These are phyloP conservation scores for Pocillopora meandrina DNA, from an alignment of 92 coral and sea anemone genomes.

Conservation along the genomic window DNA sequence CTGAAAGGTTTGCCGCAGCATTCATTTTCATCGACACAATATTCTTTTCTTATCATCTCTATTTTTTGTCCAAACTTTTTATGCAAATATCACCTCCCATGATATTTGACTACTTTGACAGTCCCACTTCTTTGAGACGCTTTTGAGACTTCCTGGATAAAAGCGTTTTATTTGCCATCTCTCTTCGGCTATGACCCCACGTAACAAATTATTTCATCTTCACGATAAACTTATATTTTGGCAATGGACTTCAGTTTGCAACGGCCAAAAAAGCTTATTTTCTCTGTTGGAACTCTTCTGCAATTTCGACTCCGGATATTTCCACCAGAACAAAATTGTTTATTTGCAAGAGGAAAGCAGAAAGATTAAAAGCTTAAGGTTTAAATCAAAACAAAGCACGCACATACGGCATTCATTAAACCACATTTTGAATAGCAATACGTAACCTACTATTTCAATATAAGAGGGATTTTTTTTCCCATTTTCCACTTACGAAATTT, in stretches of 20 bases:
- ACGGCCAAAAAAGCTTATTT: no score
- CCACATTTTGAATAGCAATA: background rate
- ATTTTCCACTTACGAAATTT: background rate
- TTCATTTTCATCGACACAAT: conserved; percentile 1
- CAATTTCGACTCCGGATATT: background rate
- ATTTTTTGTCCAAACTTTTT: conserved; percentile 6
- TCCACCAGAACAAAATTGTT: background rate
- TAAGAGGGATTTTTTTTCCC: no score
- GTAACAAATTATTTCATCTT: background rate
- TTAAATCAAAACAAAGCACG: background rate
- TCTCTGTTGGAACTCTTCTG: no score
- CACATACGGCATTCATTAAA: background rate
- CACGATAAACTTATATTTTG: background rate
- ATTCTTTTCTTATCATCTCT: background rate
- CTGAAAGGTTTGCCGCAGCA: background rate
- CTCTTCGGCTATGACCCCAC: conserved; percentile 12
- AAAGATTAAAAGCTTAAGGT: conserved; percentile 6
- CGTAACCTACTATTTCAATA: no score
- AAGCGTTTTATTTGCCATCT: conserved; percentile 1
- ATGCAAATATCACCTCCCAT: conserved; percentile 15
- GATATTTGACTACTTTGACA: conserved; percentile 14
- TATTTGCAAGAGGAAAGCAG: background rate
- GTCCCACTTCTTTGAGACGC: background rate
- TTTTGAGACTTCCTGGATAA: conserved; percentile 25
- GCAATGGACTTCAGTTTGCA: no score